These are phyloP conservation scores for Drosophila anceps DNA, from an alignment of 2,888 invertebrate genomes.

Conservation along the genomic window DNA sequence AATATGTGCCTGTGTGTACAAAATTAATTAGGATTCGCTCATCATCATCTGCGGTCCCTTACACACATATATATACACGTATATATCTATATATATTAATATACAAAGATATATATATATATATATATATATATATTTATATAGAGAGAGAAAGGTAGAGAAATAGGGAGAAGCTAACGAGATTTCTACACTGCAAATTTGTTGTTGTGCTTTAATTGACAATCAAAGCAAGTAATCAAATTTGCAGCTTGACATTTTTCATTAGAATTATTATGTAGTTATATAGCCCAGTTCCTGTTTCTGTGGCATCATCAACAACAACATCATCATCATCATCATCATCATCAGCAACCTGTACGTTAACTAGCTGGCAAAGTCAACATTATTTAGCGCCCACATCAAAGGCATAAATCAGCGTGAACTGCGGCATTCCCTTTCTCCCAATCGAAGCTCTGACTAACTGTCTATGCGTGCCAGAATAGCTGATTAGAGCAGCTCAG, in stretches of 20 bases:
- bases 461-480: constrained; percentile 33
- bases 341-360: constrained; percentile 6
- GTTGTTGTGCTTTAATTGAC: constrained; percentile 75
- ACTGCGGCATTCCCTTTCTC: constrained; percentile 4
- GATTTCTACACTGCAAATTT: constrained; percentile 58
- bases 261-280: constrained; percentile 77
- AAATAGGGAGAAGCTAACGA: constrained; percentile 26
- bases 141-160: no score
- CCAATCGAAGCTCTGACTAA: constrained; percentile 11
- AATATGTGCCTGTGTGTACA: constrained; percentile 43
- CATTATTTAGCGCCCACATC: constrained; percentile 72
- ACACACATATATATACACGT: constrained; percentile 21
- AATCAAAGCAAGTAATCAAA: constrained; percentile 77
- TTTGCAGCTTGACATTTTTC: constrained; percentile 78
- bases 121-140: constrained; percentile 4
- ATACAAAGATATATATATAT: constrained; percentile 20
- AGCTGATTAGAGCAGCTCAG: constrained; percentile 16
- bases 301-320: constrained; percentile 26
- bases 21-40: constrained; percentile 76
- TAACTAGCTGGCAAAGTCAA: constrained; percentile 33
- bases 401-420: constrained; percentile 62
- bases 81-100: constrained; percentile 11
- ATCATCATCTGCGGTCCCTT: constrained; percentile 54
- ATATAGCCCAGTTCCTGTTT: constrained; percentile 57
- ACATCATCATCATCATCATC: neutral